Conservation (phyloP, 2,113 vertebrate genomes). For the Pterocles gutturalis region DNA sequence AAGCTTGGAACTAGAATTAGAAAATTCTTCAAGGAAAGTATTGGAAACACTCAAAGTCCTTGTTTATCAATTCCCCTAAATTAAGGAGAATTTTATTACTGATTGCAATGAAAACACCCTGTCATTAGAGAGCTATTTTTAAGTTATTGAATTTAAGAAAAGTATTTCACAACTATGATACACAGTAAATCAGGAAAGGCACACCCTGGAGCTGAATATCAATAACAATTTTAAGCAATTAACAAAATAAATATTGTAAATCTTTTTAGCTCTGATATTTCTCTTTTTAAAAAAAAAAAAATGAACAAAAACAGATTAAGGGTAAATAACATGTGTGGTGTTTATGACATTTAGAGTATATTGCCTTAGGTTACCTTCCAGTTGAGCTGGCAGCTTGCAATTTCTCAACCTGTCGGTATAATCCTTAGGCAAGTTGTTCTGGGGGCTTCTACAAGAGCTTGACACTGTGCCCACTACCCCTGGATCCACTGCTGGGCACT, state of each 20-base stretch:
- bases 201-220: background rate
- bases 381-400: background rate
- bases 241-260: conserved; percentile 1
- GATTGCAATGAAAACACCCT: background rate
- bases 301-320: background rate
- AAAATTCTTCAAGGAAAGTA: background rate
- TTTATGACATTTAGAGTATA: background rate
- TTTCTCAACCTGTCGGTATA: background rate
- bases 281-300: background rate
- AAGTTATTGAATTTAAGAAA: conserved; percentile 18
- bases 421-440: background rate
- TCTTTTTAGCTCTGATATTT: background rate
- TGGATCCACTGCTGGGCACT: background rate
- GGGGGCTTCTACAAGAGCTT: background rate
- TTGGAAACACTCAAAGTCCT: background rate
- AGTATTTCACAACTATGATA: background rate
- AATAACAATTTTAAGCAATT: background rate
- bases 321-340: background rate
- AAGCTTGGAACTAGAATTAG: background rate
- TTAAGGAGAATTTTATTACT: conserved; percentile 24
- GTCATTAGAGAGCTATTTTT: conserved; percentile 3
- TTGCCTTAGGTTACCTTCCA: background rate
- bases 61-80: background rate
- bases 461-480: background rate
- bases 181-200: background rate